Conservation (phyloP, 2,888 invertebrate species). For the Fabriciana adippe region DNA sequence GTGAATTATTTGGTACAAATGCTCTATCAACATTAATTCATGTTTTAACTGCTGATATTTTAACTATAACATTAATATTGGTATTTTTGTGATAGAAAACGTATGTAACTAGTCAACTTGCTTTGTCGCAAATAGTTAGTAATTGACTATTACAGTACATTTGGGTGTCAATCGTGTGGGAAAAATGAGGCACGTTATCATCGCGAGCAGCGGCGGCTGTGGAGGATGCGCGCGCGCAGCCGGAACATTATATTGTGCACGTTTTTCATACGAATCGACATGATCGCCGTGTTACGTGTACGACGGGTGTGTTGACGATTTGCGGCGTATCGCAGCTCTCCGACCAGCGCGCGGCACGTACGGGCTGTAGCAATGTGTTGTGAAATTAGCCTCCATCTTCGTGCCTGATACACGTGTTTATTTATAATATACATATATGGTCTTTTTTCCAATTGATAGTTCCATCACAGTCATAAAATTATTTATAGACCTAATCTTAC, state of each 20-base stretch:
- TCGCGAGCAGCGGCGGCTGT: not conserved
- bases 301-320: conserved; percentile 4
- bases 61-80: no score
- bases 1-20: no score
- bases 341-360: conserved; percentile 15
- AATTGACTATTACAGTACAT: no score
- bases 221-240: not conserved
- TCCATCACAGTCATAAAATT: no score
- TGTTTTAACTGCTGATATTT: no score
- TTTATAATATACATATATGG: no score
- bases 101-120: no score
- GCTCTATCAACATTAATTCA: no score
- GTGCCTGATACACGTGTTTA: conserved; percentile 9
- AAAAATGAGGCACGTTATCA: conserved; percentile 7
- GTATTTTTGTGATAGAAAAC: no score
- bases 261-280: conserved; percentile 33
- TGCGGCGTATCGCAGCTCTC: conserved; percentile 13
- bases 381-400: conserved; percentile 7
- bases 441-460: no score
- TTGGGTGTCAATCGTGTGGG: not conserved
- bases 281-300: not conserved
- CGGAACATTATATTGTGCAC: conserved; percentile 29
- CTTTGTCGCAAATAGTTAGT: no score
- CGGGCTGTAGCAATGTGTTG: conserved; percentile 19
- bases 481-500: no score